Evolutionary conservation across 2,797 vertebrate species (phyloP), one percentile per base, ranked within the genome.

Genomic region (Pangasius larnaudii): DNA sequence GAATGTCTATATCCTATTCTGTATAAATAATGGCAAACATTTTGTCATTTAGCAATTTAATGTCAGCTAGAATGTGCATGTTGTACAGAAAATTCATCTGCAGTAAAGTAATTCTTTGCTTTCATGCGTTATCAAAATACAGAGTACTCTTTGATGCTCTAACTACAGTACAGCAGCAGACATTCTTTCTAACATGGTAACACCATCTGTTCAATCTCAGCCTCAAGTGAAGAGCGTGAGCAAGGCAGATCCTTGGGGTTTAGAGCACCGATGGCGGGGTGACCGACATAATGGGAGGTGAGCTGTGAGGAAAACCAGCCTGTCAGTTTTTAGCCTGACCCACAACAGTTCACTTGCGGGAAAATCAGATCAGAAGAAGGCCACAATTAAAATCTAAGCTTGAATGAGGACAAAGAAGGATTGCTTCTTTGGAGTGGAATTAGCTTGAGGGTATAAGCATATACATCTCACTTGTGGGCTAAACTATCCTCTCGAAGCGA

Each of bases 131-230:
- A 80, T 69, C 30, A n/a, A 78, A 61, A 30, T 18, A 69, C n/a
- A 67, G 42, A 67, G n/a, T 51, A 49, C 42, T 84, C n/a, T 51
- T 0, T 80, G 33, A 42, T 58, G 10, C 49, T n/a, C 24, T 83
- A 83, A 83, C 5, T 51, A 24, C 27, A 33, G 42, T 51, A 67
- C n/a, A 84, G 42, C 16, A 67, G 42, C 24, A 83, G 80, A n/a
- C 42, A 5, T 83, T 67, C 56, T 77, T 1, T 51, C 74, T 27
- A 74, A 49, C 72, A 65, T 4, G 11, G 24, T 59, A 71, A 19
- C 77, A 87, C 51, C 75, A 87, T 87, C 69, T 87, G 67, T 65
- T 84, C 36, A 75, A n/a, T 84, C 42, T 84, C 42, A 74, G 39
- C 58, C n/a, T 53, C 69, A 36, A 63, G 53, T 75, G 3, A 61